Percentiles rank a stretch among this genome's conserved stretches.
These are phyloP conservation scores for Seladonia tumulorum DNA, from an alignment of 2,888 invertebrate genomes.

Conservation along the genomic window DNA sequence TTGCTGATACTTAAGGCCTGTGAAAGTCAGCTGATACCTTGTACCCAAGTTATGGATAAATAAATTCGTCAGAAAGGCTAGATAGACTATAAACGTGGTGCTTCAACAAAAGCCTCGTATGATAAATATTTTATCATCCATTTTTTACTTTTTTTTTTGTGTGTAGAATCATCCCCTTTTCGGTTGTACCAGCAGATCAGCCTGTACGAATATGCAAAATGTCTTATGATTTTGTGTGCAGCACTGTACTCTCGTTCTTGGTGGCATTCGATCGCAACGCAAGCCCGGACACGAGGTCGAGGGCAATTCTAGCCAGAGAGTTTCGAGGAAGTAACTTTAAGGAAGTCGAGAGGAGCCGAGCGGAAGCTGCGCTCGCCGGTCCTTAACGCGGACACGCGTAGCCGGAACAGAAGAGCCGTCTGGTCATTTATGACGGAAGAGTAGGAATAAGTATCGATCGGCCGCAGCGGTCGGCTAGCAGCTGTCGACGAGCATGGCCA, in stretches of 20 bases:
- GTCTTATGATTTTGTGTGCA: too few relatives aligned
- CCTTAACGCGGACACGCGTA: conserved; percentile 8
- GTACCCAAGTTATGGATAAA: too few relatives aligned
- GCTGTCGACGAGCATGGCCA: conserved; percentile 67
- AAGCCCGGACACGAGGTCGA: neutral
- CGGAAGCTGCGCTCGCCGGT: neutral
- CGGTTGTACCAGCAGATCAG: too few relatives aligned
- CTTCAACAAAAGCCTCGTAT: too few relatives aligned
- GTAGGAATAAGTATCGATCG: conserved; percentile 70
- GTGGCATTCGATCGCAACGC: neutral
- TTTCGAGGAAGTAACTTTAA: neutral
- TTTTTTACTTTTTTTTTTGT: too few relatives aligned
- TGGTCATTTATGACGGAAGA: conserved; percentile 58
- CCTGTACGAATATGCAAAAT: too few relatives aligned
- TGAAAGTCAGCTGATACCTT: too few relatives aligned
- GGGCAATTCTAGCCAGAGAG: neutral
- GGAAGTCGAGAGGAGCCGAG: neutral
- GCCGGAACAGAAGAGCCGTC: conserved; percentile 33
- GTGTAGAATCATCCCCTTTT: too few relatives aligned
- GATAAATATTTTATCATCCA: too few relatives aligned
- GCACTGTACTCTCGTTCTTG: neutral
- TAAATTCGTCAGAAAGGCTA: too few relatives aligned
- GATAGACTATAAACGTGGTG: too few relatives aligned
- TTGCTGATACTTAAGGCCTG: too few relatives aligned
- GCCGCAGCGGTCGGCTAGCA: conserved; percentile 56